These are phyloP conservation scores for Perognathus longimembris DNA, from an alignment of 2,113 vertebrate species.

Conservation along the genomic window DNA sequence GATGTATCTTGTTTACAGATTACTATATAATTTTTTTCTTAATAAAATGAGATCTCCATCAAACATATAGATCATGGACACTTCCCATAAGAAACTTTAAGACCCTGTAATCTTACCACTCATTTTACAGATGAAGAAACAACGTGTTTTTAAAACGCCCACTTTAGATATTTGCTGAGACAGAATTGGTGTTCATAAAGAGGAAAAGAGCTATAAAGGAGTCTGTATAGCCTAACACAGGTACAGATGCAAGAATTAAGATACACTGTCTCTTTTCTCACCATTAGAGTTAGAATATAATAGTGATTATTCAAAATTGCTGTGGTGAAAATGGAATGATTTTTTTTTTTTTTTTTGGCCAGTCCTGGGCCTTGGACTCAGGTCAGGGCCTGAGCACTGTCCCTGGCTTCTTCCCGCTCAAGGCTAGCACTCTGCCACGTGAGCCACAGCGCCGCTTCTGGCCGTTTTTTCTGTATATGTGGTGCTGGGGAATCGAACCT, in stretches of 20 bases:
- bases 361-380: no score
- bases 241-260: neutral
- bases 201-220: neutral
- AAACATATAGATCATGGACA: conserved; percentile 51
- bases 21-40: conserved; percentile 3
- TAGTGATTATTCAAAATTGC: conserved; percentile 10
- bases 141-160: conserved; percentile 57
- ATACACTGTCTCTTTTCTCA: neutral
- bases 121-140: conserved; percentile 56
- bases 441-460: no score
- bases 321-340: neutral
- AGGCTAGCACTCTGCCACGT: no score
- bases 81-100: neutral
- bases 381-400: no score
- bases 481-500: no score
- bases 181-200: neutral
- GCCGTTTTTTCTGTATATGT: no score
- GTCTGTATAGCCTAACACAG: neutral
- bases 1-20: conserved; percentile 24
- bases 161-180: conserved; percentile 46
- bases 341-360: no score
- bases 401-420: no score
- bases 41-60: conserved; percentile 41
- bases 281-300: conserved; percentile 24
- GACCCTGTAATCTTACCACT: conserved; percentile 30